Evolutionary conservation across 2,888 invertebrate genomes (phyloP), one percentile per base, ranked within the genome.

Genomic region (Argyra leucocephala): DNA sequence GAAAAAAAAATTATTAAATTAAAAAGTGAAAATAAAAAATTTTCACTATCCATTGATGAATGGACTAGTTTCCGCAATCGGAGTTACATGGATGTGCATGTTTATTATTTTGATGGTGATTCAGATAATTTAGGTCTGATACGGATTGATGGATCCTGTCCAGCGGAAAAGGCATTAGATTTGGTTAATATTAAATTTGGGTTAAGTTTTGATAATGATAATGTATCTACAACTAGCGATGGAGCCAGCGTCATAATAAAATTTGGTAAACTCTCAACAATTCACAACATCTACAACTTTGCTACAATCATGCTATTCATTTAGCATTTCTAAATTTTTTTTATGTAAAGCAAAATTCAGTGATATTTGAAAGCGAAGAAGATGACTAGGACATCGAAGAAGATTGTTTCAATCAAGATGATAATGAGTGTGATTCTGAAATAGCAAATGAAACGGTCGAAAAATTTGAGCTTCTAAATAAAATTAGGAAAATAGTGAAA

Each of bases 231-330:
- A 22, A 63, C 65, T 36, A 62, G 59, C 12, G 60, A 63, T 60
- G 63, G 63, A 10, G 65, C 65, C 2, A 22, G 18, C 4, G 62
- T 65, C 1, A 62, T 63, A 59, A 36, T 36, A 4, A 63, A 58
- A 57, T 63, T 63, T n/a, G 63, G 57, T 9, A 61, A 61, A 26
- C 24, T 64, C n/a, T n/a, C 64, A 15, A 31, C 64, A 21, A 22
- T 57, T n/a, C n/a, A n/a, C n/a, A n/a, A 6, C 31, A 26, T n/a
- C 61, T 57, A 64, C 61, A 64, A 31, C 57, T 64, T 26, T 64
- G 61, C 22, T 64, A 64, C n/a, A 64, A 64, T 57, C 64, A 64
- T 23, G 61, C 61, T 12, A 57, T 64, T 22, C 64, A 64, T 62
- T 37, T 64, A 57, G 61, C 61, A 7, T 23, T 64, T 15, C 21